Percentiles rank a stretch among this genome's conserved stretches.
These are phyloP conservation scores for Noctuana brunneofusca DNA, from an alignment of 2,888 invertebrate species.

Conservation along the genomic window DNA sequence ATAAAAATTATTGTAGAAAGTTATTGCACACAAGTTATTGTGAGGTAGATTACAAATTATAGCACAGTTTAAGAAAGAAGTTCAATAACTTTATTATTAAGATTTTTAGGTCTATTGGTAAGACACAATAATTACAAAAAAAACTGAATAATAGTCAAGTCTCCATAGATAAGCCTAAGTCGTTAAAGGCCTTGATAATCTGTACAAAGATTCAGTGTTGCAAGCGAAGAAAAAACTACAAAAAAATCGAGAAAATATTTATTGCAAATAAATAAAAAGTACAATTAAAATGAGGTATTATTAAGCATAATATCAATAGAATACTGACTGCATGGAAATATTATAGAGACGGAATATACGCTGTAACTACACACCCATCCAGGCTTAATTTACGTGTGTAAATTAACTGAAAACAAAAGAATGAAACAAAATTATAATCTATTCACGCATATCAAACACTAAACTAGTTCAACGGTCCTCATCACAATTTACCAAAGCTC, in stretches of 20 bases:
- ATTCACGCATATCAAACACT: slow-evolving; percentile 29
- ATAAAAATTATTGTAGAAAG: background rate
- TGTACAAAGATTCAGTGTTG: slow-evolving; percentile 9
- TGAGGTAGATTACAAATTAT: too few relatives aligned
- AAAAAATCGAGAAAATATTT: slow-evolving; percentile 44
- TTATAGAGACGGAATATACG: slow-evolving; percentile 39
- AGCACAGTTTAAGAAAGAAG: background rate
- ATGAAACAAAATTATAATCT: slow-evolving; percentile 55
- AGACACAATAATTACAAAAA: too few relatives aligned
- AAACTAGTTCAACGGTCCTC: slow-evolving; percentile 12
- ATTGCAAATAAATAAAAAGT: slow-evolving; percentile 52
- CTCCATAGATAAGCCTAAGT: background rate
- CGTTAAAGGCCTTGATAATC: background rate
- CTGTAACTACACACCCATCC: slow-evolving; percentile 74
- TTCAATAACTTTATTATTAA: too few relatives aligned
- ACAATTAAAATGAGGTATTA: slow-evolving; percentile 38
- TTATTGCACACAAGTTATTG: too few relatives aligned
- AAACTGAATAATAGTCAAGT: too few relatives aligned
- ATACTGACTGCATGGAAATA: slow-evolving; percentile 46
- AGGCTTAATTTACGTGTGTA: slow-evolving; percentile 66
- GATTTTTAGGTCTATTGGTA: too few relatives aligned
- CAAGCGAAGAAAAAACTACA: slow-evolving; percentile 40
- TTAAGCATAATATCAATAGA: slow-evolving; percentile 47
- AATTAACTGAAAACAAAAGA: slow-evolving; percentile 78
- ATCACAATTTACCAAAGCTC: background rate